Base-by-base conservation (phyloP, 2,888 invertebrate genomes). In the Scelioninae gen. 1 region DNA sequence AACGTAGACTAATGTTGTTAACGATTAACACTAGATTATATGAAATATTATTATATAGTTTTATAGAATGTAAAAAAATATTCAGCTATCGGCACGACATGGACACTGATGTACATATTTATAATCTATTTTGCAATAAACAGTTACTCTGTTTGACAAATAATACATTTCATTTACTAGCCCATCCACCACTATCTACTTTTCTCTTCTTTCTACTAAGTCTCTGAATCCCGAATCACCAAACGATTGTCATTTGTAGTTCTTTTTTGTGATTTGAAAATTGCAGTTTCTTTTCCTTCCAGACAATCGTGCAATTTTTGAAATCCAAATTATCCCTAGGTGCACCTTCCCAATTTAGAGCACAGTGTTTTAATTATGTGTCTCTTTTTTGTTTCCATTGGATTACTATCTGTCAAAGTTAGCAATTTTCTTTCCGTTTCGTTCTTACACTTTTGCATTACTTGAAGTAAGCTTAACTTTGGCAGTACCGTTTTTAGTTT, bases 21-120 rank as follows among this genome's bases (percentile, higher is more conserved):
- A 51, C 10, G 8, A 79, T 65, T 78, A 58, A 65, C 23, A 62
- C 68, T 68, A 80, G 58, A 53, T 74, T 66, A 74, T 80, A 72
- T 32, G 29, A 34, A 58, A 23, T 29, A n/a, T 53, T 40, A 63
- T 53, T 56, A 58, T 69, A 40, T 32, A 40, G 3, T 5, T 60
- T 51, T 47, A 40, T 11, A 55, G 29, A 69, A 74, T 74, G 69
- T 79, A 79, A 75, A 86, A 88, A 89, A 92, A n/a, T 92, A 91
- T 91, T 92, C 92, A 92, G 91, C 91, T 92, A 91, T 90, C 86
- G 76, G 87, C 86, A 89, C 87, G 85, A 91, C 88, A 90, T 91
- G 92, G 92, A 88, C 92, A 92, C 91, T 91, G 88, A 90, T 92
- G 91, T 91, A 91, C 89, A 91, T 91, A 91, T 86, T 90, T 89